Evolutionary conservation across 2,113 vertebrate genomes (phyloP).

Genomic region (Typhlomys cinereus): DNA sequence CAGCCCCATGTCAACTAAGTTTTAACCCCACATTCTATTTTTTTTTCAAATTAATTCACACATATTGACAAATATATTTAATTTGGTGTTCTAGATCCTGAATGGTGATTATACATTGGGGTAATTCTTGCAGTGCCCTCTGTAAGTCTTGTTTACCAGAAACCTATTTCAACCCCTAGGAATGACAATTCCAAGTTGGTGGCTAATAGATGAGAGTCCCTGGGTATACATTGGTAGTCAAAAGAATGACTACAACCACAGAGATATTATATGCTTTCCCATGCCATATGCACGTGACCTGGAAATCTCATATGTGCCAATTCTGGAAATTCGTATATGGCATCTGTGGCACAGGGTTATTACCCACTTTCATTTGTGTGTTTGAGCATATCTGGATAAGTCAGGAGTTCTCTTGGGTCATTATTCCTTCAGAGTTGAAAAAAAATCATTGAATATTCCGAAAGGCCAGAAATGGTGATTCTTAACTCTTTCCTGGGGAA

Average conservation of each 20-base stretch:
- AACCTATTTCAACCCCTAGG: not conserved
- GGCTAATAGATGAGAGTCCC: not conserved
- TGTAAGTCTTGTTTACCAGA: slow-evolving; percentile 28
- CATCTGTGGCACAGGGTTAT: not conserved
- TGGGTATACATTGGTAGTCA: not conserved
- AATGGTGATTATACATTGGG: not conserved
- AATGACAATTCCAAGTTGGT: not conserved
- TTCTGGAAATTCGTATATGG: not conserved
- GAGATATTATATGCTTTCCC: not conserved
- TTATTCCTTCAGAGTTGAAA: not conserved
- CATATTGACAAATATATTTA: not conserved
- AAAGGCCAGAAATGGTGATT: not conserved
- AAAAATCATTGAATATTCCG: not conserved
- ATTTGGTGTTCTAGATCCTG: not conserved
- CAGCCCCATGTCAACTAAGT: not conserved
- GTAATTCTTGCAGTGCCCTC: not conserved
- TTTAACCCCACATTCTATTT: too few species aligned
- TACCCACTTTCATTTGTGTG: not conserved
- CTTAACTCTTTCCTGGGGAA: not conserved
- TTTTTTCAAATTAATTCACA: slow-evolving; percentile 24
- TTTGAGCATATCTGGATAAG: not conserved
- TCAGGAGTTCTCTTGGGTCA: not conserved
- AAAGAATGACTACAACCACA: not conserved
- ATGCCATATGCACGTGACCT: not conserved
- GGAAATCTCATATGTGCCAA: not conserved